Base-by-base conservation (phyloP, 2,888 invertebrate genomes). In the Dryobota labecula region DNA sequence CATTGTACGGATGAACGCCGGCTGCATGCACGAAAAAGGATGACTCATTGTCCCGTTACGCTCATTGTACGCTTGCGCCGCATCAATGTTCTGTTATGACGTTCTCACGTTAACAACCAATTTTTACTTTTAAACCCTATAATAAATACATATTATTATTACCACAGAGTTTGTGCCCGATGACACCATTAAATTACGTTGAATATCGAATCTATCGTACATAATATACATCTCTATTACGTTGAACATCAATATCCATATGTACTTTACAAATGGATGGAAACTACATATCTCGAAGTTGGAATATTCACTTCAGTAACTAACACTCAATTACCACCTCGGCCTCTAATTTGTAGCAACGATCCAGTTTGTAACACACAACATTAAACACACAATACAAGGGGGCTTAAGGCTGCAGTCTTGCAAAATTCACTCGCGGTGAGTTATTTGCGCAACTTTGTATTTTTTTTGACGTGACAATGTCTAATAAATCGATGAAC, bases 241-340 rank as follows among this genome's bases (percentile, higher is more conserved):
- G 3, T 58, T 38, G 0, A 58, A 18, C 24, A 43, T 66, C 15
- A 11, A 49, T 43, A 49, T n/a, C 2, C 4, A 38, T 33, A 30
- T n/a, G 43, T 33, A 47, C 4, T 24, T 24, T 13, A 51, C n/a
- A 33, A n/a, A 47, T n/a, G 13, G 36, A 30, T 49, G 20, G 11
- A 56, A 43, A 43, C 43, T 49, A 30, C 11, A 27, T 33, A 41
- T 18, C 24, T 47, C 15, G 47, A 36, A 61, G 41, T 53, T 27
- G 6, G 47, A 56, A 66, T 72, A 78, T 63, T 76, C 58, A 72
- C 30, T 43, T 7, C n/a, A 8, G 45, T 61, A 66, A 49, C 65
- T 60, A 45, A 47, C 43, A 61, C 60, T 41, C 45, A 61, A 76
- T 76, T 61, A 78, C 13, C 53, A 47, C 69, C 24, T 30, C 24